These are phyloP conservation scores for Hirtodrosophila confusa DNA, from an alignment of 2,888 invertebrate genomes.

Conservation along the genomic window DNA sequence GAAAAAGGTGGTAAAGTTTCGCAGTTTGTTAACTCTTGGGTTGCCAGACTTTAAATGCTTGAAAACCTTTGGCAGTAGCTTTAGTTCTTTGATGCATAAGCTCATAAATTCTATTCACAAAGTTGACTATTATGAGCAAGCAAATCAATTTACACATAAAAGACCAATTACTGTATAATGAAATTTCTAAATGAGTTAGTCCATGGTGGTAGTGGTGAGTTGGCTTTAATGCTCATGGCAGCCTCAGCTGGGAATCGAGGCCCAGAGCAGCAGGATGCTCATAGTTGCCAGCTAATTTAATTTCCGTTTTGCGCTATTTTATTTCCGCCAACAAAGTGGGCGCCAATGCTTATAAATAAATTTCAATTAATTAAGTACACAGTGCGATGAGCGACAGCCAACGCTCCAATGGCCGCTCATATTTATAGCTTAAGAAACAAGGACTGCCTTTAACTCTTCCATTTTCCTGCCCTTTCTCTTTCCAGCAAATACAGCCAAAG, in stretches of 20 bases:
- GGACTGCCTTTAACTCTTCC: constrained; percentile 8
- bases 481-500: constrained; percentile 43
- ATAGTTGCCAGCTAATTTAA: constrained; percentile 65
- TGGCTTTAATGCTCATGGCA: background rate
- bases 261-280: constrained; percentile 13
- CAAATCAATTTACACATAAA: constrained; percentile 19
- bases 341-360: constrained; percentile 72
- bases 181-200: constrained; percentile 18
- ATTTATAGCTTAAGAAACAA: constrained; percentile 57
- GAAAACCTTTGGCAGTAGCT: constrained; percentile 7
- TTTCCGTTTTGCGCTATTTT: constrained; percentile 72
- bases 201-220: background rate
- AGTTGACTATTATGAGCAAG: background rate
- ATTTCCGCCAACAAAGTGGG: constrained; percentile 64
- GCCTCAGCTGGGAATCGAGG: background rate
- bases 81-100: too few species aligned
- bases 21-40: constrained; percentile 33
- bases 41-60: constrained; percentile 15
- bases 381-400: constrained; percentile 28
- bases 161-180: constrained; percentile 17
- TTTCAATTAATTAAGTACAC: constrained; percentile 73
- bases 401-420: constrained; percentile 49
- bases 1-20: constrained; percentile 38
- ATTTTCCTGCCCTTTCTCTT: constrained; percentile 5
- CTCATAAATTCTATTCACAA: background rate